Conservation (phyloP, 1,140 invertebrate genomes). For the Dendrolimus kikuchii region DNA sequence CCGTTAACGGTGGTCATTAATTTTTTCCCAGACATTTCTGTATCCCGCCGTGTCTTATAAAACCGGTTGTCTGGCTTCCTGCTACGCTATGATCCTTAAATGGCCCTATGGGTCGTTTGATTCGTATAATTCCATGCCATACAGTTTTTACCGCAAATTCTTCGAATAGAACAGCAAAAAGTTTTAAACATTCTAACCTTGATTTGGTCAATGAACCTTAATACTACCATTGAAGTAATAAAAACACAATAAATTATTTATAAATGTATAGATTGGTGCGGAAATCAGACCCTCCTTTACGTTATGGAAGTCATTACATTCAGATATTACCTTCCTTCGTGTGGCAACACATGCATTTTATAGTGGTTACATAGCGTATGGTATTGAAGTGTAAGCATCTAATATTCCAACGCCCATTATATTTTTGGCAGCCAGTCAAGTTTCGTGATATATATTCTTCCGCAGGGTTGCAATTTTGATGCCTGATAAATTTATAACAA, state of each 20-base stretch:
- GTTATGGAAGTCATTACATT: no score
- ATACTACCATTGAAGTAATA: neutral
- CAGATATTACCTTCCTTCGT: neutral
- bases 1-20: constrained; percentile 40
- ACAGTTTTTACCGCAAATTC: constrained; percentile 35
- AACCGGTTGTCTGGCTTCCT: constrained; percentile 47
- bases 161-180: constrained; percentile 20
- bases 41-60: constrained; percentile 18
- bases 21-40: constrained; percentile 43
- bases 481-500: no score
- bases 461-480: neutral
- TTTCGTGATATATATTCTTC: constrained; percentile 8
- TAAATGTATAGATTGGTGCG: no score
- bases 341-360: constrained; percentile 19
- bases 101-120: constrained; percentile 35
- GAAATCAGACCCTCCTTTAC: no score
- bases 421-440: constrained; percentile 20
- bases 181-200: neutral
- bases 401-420: constrained; percentile 4
- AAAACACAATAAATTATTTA: no score
- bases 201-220: constrained; percentile 31
- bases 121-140: constrained; percentile 42
- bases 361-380: constrained; percentile 12
- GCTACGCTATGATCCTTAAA: constrained; percentile 41
- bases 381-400: constrained; percentile 7